A percentile compares a stretch with the other conserved stretches of the same genome.
Conservation (phyloP, 2,888 invertebrate species). For the Ariolimax columbianus region DNA sequence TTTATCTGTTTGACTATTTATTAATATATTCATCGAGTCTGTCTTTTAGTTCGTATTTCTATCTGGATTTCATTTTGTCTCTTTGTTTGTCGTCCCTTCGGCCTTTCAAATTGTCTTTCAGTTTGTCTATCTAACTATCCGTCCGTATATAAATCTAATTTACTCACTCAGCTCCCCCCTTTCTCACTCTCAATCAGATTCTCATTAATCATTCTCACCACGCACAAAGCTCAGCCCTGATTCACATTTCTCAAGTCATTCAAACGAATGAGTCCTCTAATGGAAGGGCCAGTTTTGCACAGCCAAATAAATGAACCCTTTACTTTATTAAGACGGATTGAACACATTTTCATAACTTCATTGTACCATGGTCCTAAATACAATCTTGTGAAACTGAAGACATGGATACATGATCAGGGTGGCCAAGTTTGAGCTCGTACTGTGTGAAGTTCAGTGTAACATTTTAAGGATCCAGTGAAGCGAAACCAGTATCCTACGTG, state of each 20-base stretch:
- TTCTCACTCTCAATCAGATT: slow-evolving; percentile 5
- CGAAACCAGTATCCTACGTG: too few species aligned
- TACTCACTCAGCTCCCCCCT: not conserved
- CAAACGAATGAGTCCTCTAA: not conserved
- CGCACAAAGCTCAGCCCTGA: not conserved
- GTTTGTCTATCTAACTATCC: not conserved
- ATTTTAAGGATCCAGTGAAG: too few species aligned
- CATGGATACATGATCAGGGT: too few species aligned
- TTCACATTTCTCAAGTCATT: not conserved
- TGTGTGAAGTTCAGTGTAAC: too few species aligned
- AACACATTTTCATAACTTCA: not conserved
- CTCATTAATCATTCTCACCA: not conserved
- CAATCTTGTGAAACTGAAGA: too few species aligned
- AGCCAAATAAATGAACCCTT: not conserved
- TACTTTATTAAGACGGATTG: not conserved
- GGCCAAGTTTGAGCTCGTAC: too few species aligned
- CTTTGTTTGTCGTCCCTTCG: too few species aligned
- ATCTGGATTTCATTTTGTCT: too few species aligned
- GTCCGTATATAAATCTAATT: not conserved
- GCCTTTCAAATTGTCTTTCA: too few species aligned
- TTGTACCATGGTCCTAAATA: not conserved
- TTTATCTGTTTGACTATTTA: too few species aligned
- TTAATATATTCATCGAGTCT: too few species aligned
- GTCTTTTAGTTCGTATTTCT: too few species aligned
- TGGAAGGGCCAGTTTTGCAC: not conserved